phyloP scores from a whole-genome alignment of 2,797 vertebrate genomes.

The Sorex maritimensis region DNA sequence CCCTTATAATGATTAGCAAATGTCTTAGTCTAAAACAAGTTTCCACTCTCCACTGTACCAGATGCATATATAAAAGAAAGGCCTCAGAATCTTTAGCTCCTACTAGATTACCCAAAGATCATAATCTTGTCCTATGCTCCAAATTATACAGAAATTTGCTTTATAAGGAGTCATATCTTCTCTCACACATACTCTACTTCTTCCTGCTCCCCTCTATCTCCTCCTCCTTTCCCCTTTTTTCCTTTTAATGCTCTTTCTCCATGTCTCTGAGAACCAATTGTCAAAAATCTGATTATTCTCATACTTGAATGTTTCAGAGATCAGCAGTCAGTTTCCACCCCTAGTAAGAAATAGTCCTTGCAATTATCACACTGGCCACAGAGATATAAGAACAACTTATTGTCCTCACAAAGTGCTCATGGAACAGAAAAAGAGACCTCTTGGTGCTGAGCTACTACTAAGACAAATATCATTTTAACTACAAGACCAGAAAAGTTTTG shows the following conservation, averaged over 20 bases:
- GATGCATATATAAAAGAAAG: neutral
- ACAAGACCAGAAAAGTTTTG: constrained; percentile 61
- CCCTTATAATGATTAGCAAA: neutral
- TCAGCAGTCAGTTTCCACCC: neutral
- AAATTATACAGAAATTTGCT: neutral
- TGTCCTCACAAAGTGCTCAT: constrained; percentile 31
- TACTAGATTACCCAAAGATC: neutral
- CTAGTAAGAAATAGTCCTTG: constrained; percentile 40
- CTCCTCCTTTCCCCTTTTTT: neutral
- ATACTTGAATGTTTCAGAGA: neutral
- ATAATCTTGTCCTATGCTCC: neutral
- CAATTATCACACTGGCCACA: constrained; percentile 35
- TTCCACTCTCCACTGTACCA: neutral
- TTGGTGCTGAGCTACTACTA: constrained; percentile 69
- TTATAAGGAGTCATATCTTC: neutral
- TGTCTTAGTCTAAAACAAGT: neutral
- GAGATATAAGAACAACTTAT: constrained; percentile 5
- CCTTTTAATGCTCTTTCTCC: neutral
- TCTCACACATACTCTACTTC: neutral
- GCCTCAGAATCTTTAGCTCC: neutral
- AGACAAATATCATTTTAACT: constrained; percentile 71
- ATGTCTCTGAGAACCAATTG: neutral
- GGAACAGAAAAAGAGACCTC: constrained; percentile 17
- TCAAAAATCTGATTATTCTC: constrained; percentile 23
- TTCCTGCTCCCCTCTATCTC: neutral